phyloP scores from a whole-genome alignment of 2,113 vertebrate genomes.

The Kryptolebias marmoratus region DNA sequence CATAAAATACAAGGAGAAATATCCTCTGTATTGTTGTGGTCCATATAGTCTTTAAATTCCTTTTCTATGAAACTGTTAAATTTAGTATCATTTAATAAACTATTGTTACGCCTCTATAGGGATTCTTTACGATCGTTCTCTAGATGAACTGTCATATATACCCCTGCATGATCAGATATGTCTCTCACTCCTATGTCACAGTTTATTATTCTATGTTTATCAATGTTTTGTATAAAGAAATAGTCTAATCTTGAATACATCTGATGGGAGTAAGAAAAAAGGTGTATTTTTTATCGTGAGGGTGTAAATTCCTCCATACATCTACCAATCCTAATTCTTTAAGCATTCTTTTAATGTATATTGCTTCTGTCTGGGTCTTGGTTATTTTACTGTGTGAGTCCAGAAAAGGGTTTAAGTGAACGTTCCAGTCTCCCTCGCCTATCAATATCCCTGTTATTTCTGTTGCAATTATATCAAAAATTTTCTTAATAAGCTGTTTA shows the following conservation, averaged over 20 bases:
- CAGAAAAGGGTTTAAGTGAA: not conserved
- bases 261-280: not conserved
- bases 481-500: not conserved
- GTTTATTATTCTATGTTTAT: not conserved
- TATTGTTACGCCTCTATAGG: not conserved
- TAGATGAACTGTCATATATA: not conserved
- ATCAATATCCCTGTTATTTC: not conserved
- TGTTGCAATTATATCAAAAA: not conserved
- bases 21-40: not conserved
- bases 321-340: not conserved
- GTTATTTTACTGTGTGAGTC: not conserved
- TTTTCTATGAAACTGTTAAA: not conserved
- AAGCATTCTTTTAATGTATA: not conserved
- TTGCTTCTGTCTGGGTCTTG: not conserved
- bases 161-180: not conserved
- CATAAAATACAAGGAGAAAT: not conserved
- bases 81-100: not conserved
- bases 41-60: not conserved
- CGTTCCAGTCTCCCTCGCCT: not conserved
- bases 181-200: not conserved
- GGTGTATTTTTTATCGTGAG: rapidly evolving
- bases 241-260: not conserved
- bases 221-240: not conserved
- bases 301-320: not conserved
- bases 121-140: not conserved